These are phyloP conservation scores for Fabriciana adippe DNA, from an alignment of 2,888 invertebrate species.

Conservation along the genomic window DNA sequence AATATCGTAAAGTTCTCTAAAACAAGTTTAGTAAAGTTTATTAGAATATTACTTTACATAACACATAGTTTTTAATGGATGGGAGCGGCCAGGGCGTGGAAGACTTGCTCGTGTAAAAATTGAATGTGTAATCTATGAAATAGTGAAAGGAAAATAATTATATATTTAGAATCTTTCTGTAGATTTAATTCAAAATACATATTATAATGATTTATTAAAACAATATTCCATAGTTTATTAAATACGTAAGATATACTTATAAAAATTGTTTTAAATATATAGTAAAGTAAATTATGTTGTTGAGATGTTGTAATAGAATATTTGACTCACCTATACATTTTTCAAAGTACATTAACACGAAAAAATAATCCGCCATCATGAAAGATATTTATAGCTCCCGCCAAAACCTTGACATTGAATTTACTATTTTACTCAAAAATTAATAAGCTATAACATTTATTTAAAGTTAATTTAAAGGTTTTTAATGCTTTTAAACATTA, in stretches of 20 bases:
- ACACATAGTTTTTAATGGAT: conserved; percentile 25
- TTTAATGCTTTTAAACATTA: neutral
- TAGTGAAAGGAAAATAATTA: neutral
- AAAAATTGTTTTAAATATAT: too few relatives aligned
- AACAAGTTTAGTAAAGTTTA: neutral
- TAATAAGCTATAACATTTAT: conserved; percentile 16
- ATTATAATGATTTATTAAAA: too few relatives aligned
- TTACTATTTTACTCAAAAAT: neutral
- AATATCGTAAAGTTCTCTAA: neutral
- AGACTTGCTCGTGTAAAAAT: conserved; percentile 1
- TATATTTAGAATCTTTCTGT: neutral
- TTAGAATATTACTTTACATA: conserved; percentile 24
- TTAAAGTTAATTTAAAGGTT: neutral
- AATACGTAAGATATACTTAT: too few relatives aligned
- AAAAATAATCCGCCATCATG: conserved; percentile 42
- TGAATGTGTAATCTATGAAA: conserved; percentile 9
- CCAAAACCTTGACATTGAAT: conserved; percentile 41
- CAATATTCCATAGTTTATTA: too few relatives aligned
- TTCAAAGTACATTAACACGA: conserved; percentile 17
- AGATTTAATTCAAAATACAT: too few relatives aligned
- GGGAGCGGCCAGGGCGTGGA: conserved; percentile 34
- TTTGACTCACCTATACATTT: conserved; percentile 36
- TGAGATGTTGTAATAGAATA: conserved; percentile 8
- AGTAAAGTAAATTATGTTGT: too few relatives aligned
- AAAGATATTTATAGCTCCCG: conserved; percentile 44